Conservation (phyloP, 1,140 invertebrate species). For the Drosophila sulfurigaster region DNA sequence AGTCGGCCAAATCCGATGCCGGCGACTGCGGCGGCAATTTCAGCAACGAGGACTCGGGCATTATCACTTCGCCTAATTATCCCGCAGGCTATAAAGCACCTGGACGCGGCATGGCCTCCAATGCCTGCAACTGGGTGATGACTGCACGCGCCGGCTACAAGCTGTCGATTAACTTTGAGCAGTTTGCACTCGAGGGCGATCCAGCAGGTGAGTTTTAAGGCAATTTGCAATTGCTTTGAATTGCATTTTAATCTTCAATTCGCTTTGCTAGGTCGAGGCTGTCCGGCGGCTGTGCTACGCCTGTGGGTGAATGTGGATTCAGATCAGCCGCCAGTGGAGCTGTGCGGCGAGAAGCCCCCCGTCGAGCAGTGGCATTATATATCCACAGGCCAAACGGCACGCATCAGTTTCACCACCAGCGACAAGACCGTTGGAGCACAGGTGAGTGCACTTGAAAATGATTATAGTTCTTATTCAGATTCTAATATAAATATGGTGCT, state of each 20-base stretch:
- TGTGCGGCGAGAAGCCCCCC: slow-evolving; percentile 93
- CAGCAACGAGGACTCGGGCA: slow-evolving; percentile 92
- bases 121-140: slow-evolving; percentile 97
- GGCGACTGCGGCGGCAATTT: slow-evolving; percentile 97
- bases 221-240: neutral
- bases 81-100: slow-evolving; percentile 94
- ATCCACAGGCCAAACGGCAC: slow-evolving; percentile 87
- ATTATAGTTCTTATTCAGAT: neutral
- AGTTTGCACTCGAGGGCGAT: slow-evolving; percentile 95
- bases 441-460: slow-evolving; percentile 50
- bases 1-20: slow-evolving; percentile 93
- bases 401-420: slow-evolving; percentile 91
- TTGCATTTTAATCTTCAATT: neutral
- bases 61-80: slow-evolving; percentile 95
- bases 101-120: slow-evolving; percentile 89
- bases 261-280: slow-evolving; percentile 90
- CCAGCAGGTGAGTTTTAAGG: slow-evolving; percentile 88
- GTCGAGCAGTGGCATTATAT: slow-evolving; percentile 92
- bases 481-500: neutral
- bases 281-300: slow-evolving; percentile 94
- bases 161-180: slow-evolving; percentile 94
- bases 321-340: slow-evolving; percentile 91
- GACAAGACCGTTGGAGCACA: slow-evolving; percentile 92
- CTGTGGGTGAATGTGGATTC: slow-evolving; percentile 92
- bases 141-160: slow-evolving; percentile 92